These are phyloP conservation scores for Limnephilus auricula DNA, from an alignment of 2,888 invertebrate genomes.

Conservation along the genomic window DNA sequence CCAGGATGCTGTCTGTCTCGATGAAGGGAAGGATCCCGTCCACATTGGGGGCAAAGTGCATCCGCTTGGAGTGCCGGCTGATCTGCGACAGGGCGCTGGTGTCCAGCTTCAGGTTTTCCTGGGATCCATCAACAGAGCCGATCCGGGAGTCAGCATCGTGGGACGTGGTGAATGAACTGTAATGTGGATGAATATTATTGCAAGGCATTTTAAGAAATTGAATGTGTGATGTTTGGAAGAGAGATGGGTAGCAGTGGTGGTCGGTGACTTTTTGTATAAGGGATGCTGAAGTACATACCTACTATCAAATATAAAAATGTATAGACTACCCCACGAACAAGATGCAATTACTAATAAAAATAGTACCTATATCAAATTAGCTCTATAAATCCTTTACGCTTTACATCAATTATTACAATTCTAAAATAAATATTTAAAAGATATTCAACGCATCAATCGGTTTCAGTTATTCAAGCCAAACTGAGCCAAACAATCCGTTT, in stretches of 20 bases:
- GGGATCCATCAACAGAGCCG: slow-evolving; percentile 67
- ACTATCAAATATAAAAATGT: no score
- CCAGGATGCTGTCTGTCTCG: slow-evolving; percentile 79
- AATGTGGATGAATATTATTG: slow-evolving; percentile 6
- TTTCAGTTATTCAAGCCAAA: no score
- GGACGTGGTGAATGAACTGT: slow-evolving; percentile 62
- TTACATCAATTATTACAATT: no score
- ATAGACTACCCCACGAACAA: no score
- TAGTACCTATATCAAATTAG: no score
- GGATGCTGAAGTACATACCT: no score
- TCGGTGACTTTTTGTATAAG: no score
- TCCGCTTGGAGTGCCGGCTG: slow-evolving; percentile 82
- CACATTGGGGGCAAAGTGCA: slow-evolving; percentile 86
- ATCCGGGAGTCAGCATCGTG: slow-evolving; percentile 67
- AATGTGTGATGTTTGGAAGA: background rate
- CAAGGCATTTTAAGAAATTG: background rate
- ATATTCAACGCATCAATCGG: no score
- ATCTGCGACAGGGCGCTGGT: slow-evolving; percentile 69
- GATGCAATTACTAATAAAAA: no score
- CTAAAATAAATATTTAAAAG: no score
- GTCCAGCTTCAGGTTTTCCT: slow-evolving; percentile 67
- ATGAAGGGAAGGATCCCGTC: slow-evolving; percentile 79
- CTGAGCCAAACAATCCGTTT: no score
- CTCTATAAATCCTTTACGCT: no score
- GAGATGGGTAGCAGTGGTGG: background rate